Conservation (phyloP, 2,888 invertebrate genomes). For the Conops quadrifasciatus region DNA sequence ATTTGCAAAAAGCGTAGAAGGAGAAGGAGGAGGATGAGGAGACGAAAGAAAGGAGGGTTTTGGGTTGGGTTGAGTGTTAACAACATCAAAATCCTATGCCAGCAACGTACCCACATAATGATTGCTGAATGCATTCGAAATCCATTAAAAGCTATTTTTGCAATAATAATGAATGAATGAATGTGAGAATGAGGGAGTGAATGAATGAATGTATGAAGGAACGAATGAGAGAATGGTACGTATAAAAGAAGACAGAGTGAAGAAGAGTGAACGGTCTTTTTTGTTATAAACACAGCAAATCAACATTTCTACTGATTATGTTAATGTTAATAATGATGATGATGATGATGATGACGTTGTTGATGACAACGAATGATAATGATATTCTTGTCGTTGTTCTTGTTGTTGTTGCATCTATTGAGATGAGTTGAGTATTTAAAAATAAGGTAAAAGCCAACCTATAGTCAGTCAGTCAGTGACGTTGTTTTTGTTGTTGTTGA, state of each 20-base stretch:
- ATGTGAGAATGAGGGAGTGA: neutral
- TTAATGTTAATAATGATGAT: conserved; percentile 13
- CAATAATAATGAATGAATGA: conserved; percentile 48
- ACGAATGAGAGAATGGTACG: neutral
- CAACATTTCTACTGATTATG: conserved; percentile 31
- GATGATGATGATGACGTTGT: neutral
- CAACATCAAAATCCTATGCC: neutral
- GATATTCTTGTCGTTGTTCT: conserved; percentile 10
- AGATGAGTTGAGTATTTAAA: conserved; percentile 15
- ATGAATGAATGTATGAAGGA: neutral
- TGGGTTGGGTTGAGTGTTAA: neutral
- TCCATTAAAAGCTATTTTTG: conserved; percentile 64
- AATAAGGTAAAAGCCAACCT: conserved; percentile 5
- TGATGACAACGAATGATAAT: neutral
- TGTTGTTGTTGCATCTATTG: conserved; percentile 15
- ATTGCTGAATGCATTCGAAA: conserved; percentile 51
- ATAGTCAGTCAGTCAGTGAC: too few relatives aligned
- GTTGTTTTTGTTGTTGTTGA: too few relatives aligned
- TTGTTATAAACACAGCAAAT: conserved; percentile 33
- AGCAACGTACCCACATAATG: conserved; percentile 36
- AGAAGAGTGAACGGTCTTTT: conserved; percentile 25
- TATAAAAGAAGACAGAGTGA: neutral
- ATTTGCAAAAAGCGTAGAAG: neutral
- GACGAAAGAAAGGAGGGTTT: neutral
- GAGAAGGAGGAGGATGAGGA: neutral